These are phyloP conservation scores for Plestiodon gilberti DNA, from an alignment of 2,113 vertebrate species.

Conservation along the genomic window DNA sequence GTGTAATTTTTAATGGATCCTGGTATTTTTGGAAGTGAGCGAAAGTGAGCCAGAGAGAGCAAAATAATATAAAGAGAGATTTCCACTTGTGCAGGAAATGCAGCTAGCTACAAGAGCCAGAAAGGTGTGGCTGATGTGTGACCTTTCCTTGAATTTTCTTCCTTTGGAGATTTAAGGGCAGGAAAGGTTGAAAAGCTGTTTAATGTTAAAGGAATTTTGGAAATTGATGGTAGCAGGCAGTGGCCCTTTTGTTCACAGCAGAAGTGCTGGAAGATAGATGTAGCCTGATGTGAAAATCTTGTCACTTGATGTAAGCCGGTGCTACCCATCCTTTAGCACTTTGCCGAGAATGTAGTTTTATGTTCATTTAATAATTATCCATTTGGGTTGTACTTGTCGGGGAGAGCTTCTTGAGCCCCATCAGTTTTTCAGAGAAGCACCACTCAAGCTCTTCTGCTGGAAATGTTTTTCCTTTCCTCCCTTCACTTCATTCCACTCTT, in stretches of 20 bases:
- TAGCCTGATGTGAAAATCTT: conserved; percentile 72
- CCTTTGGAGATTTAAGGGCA: conserved; percentile 69
- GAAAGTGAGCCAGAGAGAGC: not conserved
- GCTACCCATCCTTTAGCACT: conserved; percentile 74
- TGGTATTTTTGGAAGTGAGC: conserved; percentile 5
- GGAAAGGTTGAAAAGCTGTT: conserved; percentile 63
- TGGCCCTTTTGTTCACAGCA: conserved; percentile 60
- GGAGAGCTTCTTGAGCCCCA: conserved; percentile 83
- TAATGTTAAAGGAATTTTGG: conserved; percentile 71
- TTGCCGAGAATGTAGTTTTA: conserved; percentile 79
- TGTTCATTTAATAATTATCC: conserved; percentile 86
- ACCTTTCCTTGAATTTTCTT: conserved; percentile 71
- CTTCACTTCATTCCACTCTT: conserved; percentile 80
- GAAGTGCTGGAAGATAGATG: conserved; percentile 67
- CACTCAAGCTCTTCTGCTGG: conserved; percentile 83
- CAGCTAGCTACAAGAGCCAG: conserved; percentile 58
- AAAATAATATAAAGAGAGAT: conserved; percentile 51
- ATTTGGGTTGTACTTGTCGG: conserved; percentile 83
- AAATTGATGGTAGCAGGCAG: conserved; percentile 70
- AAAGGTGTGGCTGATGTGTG: conserved; percentile 67
- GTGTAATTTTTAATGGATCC: conserved; percentile 27
- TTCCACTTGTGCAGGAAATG: conserved; percentile 63
- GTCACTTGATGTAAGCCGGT: conserved; percentile 72
- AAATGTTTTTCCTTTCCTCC: conserved; percentile 82
- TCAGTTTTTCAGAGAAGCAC: conserved; percentile 84